Conservation (phyloP, 2,888 invertebrate species). For the Drosophila affinis region DNA sequence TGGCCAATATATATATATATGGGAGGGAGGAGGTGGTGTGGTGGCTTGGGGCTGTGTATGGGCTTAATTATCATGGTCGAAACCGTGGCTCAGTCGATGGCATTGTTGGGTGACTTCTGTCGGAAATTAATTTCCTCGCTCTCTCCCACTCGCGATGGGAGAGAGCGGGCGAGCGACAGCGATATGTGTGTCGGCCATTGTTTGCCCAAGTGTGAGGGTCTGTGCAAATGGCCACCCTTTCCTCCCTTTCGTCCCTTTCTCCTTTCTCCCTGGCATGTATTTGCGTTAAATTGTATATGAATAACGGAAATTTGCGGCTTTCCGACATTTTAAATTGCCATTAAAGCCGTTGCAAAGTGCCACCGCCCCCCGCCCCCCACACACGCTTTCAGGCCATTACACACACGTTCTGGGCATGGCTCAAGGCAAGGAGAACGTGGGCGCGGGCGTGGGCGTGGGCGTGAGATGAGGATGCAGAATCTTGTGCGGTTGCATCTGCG, state of each 20-base stretch:
- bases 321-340: conserved; percentile 76
- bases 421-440: neutral
- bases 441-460: neutral
- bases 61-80: conserved; percentile 74
- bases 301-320: conserved; percentile 77
- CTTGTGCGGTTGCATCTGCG: conserved; percentile 50
- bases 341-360: conserved; percentile 55
- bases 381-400: conserved; percentile 45
- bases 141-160: conserved; percentile 10
- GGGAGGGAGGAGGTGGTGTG: conserved; percentile 9
- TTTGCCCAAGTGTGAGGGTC: conserved; percentile 23
- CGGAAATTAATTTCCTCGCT: conserved; percentile 77
- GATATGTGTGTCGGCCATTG: conserved; percentile 22
- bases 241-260: conserved; percentile 7
- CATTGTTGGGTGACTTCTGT: conserved; percentile 76
- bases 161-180: conserved; percentile 14
- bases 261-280: conserved; percentile 39
- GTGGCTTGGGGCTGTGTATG: conserved; percentile 45
- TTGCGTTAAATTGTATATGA: conserved; percentile 75
- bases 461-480: neutral
- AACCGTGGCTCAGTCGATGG: conserved; percentile 60
- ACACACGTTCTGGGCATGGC: conserved; percentile 10
- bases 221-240: conserved; percentile 42
- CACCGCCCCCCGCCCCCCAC: neutral
- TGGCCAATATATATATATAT: conserved; percentile 20